A percentile compares a stretch with the other conserved stretches of the same genome.
These are phyloP conservation scores for Caradrina clavipalpis DNA, from an alignment of 2,888 invertebrate species.

Conservation along the genomic window DNA sequence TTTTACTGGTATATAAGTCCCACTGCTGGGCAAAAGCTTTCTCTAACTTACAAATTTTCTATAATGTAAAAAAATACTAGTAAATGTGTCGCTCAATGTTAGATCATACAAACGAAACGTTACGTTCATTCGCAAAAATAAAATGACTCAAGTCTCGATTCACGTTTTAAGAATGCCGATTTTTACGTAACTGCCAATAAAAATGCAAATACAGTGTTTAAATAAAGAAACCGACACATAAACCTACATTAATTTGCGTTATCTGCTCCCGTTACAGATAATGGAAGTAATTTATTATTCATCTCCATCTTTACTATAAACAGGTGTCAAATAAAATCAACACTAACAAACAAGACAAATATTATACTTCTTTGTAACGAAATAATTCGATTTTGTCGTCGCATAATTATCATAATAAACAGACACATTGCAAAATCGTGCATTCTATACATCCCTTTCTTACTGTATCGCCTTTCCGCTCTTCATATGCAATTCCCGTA, in stretches of 20 bases:
- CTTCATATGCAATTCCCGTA: conserved; percentile 80
- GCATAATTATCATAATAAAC: conserved; percentile 85
- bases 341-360: conserved; percentile 43
- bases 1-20: no score
- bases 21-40: no score
- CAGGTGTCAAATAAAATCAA: conserved; percentile 41
- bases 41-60: no score
- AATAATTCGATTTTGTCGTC: conserved; percentile 82
- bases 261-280: conserved; percentile 40
- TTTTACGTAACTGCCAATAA: conserved; percentile 59
- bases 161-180: conserved; percentile 10
- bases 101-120: background rate
- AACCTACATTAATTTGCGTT: conserved; percentile 53
- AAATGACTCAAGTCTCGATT: conserved; percentile 22
- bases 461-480: conserved; percentile 73
- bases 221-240: conserved; percentile 48
- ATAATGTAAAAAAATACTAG: no score
- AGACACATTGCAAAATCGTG: conserved; percentile 83
- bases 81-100: background rate
- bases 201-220: conserved; percentile 59
- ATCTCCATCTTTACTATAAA: conserved; percentile 32
- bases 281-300: conserved; percentile 29
- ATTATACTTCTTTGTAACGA: conserved; percentile 64
- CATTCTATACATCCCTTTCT: conserved; percentile 76
- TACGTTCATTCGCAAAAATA: conserved; percentile 21